A percentile compares a stretch with the other conserved stretches of the same genome.
Conservation (phyloP, 2,113 vertebrate genomes). For the Hippocampus barbouri region DNA sequence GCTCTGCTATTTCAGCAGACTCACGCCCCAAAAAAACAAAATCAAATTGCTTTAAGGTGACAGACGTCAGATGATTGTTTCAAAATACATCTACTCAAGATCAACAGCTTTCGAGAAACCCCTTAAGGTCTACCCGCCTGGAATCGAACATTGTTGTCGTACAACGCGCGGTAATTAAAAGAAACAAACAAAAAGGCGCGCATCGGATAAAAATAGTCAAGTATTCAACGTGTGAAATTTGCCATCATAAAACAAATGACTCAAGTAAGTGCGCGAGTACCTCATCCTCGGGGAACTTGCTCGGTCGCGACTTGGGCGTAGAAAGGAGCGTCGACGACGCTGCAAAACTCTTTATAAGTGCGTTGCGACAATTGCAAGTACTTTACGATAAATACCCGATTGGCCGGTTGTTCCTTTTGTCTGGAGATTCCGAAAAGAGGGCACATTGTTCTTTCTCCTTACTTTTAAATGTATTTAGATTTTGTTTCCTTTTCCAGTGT, state of each 20-base stretch:
- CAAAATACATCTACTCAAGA: too few relatives aligned
- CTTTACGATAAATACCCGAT: conserved; percentile 23
- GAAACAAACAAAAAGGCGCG: not conserved
- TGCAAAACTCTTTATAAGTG: conserved; percentile 3
- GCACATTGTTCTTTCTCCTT: not conserved
- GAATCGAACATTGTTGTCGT: not conserved
- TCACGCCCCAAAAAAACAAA: not conserved
- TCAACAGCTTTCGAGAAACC: not conserved
- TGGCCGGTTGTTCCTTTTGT: not conserved
- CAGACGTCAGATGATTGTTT: not conserved
- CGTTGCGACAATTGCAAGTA: conserved; percentile 36
- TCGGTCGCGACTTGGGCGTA: not conserved
- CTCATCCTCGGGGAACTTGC: not conserved
- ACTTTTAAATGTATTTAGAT: not conserved
- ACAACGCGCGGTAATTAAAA: not conserved
- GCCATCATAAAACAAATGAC: not conserved
- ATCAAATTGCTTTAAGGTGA: not conserved
- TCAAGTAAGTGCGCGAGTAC: not conserved
- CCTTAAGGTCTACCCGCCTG: not conserved
- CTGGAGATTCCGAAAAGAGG: too few relatives aligned
- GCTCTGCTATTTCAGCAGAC: not conserved
- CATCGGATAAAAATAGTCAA: not conserved
- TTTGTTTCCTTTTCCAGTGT: too few relatives aligned
- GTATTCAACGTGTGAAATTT: too few relatives aligned
- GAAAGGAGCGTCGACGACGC: rapidly evolving